These are phyloP conservation scores for Tetramorium simillimum DNA, from an alignment of 1,140 invertebrate species.

Conservation along the genomic window DNA sequence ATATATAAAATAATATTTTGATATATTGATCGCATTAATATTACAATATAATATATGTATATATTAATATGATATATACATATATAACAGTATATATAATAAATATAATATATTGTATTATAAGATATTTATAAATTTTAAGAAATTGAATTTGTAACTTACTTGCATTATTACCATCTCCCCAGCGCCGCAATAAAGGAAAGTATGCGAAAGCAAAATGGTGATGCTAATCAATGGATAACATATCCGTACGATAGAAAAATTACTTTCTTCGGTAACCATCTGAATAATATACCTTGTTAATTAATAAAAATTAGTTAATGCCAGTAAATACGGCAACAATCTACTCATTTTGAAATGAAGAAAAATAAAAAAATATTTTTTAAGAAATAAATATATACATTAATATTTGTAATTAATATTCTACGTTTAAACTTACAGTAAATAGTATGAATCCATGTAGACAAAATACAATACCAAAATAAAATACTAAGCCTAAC, in stretches of 20 bases:
- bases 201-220: conserved; percentile 29
- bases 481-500: conserved; percentile 41
- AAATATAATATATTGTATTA: not conserved
- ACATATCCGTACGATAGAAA: conserved; percentile 14
- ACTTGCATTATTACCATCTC: conserved; percentile 26
- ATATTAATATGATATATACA: no score
- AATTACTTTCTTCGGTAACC: not conserved
- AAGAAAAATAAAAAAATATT: not conserved
- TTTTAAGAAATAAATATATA: not conserved
- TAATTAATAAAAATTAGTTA: conserved; percentile 25
- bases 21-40: not conserved
- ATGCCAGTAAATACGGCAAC: not conserved
- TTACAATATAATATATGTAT: not conserved
- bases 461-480: conserved; percentile 24
- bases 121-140: not conserved
- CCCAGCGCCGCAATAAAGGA: conserved; percentile 26
- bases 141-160: not conserved
- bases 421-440: conserved; percentile 38
- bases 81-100: not conserved
- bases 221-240: conserved; percentile 20
- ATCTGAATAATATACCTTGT: conserved; percentile 32
- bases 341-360: not conserved
- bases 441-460: conserved; percentile 31
- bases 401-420: not conserved
- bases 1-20: not conserved